Base-by-base conservation (phyloP, 2,797 vertebrate species). In the Poeciliopsis gracilis region DNA sequence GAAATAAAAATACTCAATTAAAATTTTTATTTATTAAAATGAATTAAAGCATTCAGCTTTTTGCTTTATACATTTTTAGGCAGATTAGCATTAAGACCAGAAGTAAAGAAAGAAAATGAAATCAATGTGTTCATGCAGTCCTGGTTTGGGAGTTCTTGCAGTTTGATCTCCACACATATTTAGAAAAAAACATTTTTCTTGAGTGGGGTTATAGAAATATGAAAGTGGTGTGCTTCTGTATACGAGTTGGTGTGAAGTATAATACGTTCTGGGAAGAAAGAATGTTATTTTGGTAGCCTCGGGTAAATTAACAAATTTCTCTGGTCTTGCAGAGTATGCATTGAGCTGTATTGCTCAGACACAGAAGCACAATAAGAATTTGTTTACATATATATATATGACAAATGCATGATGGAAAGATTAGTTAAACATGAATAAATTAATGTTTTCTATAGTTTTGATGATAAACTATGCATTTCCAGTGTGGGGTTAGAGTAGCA, bases 401-500 rank as follows among this genome's bases (percentile, higher is more conserved):
- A 23, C 33, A 36, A 23, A 20, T 38, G 33, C 38, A 36, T 66
- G 18, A 38, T 10, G 18, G 18, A 23, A 23, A 23, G 9, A 38
- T 66, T 20, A 33, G 18, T 11, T 38, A 23, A 66, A 38, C 3
- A 23, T 8, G 9, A 36, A 20, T 38, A 36, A 38, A 66, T 20
- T 11, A 20, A 70, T 2, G 0, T 33, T 72, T 70, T 55, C 20
- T 73, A 23, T 0, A 78, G 36, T 43, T 16, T 38, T 12, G 69
- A 16, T 10, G 5, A 75, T 1, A 46, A 66, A n/a, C 53, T 9
- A 25, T 12, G 11, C 23, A 4, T 5, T 23, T 15, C 1, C 57
- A 66, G 75, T 72, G 59, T 77, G 75, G 25, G 28, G 57, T 41
- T 57, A 72, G 81, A 73, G 28, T 33, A 80, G 28, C 49, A 18